Conservation (phyloP, 2,888 invertebrate genomes). For the Rhorus exstirpatorius region DNA sequence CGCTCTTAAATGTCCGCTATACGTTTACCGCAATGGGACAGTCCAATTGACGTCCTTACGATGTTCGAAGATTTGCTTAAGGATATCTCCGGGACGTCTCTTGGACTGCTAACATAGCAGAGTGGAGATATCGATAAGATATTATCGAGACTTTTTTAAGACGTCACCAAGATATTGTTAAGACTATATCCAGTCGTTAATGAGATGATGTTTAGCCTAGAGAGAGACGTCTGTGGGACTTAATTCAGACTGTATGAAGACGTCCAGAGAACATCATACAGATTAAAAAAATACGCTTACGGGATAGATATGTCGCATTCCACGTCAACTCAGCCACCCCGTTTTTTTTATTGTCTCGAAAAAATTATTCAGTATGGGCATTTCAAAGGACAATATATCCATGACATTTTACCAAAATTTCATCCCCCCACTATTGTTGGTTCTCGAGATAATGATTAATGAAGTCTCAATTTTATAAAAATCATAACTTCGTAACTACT, state of each 20-base stretch:
- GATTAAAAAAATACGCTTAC: constrained; percentile 17
- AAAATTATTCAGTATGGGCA: too few relatives aligned
- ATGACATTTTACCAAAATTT: too few relatives aligned
- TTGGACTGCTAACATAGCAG: constrained; percentile 22
- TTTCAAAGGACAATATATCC: too few relatives aligned
- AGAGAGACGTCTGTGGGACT: constrained; percentile 37
- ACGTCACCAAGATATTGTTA: constrained; percentile 19
- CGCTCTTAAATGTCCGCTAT: constrained; percentile 54
- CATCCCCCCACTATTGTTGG: too few relatives aligned
- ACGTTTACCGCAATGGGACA: constrained; percentile 57
- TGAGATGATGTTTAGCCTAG: constrained; percentile 16
- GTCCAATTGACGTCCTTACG: constrained; percentile 42
- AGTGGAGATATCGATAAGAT: constrained; percentile 47
- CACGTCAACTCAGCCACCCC: too few relatives aligned
- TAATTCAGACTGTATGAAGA: constrained; percentile 35
- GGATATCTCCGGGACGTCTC: constrained; percentile 35
- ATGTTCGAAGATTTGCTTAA: constrained; percentile 39
- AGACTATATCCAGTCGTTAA: constrained; percentile 27
- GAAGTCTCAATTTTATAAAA: too few relatives aligned
- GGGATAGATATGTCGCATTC: constrained; percentile 21
- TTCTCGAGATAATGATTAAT: too few relatives aligned
- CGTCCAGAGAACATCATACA: constrained; percentile 21
- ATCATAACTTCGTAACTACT: too few relatives aligned
- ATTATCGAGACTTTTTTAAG: constrained; percentile 28
- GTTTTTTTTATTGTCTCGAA: too few relatives aligned